These are phyloP conservation scores for Pardosa pseudoannulata DNA, from an alignment of 2,888 invertebrate species.

Conservation along the genomic window DNA sequence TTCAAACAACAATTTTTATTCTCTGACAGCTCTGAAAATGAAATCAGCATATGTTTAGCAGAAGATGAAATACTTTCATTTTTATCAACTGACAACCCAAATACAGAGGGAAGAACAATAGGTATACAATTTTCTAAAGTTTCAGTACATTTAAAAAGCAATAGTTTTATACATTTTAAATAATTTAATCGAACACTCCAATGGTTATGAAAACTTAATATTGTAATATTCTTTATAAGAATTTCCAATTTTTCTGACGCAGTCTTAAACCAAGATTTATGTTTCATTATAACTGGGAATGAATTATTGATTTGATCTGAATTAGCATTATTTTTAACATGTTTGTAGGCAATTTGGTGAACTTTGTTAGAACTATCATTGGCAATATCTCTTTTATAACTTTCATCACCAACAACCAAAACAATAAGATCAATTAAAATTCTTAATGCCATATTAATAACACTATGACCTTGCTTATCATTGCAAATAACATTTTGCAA, in stretches of 20 bases:
- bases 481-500: constrained; percentile 37
- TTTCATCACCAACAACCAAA: constrained; percentile 32
- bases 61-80: constrained; percentile 9
- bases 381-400: background rate
- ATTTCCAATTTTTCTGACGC: constrained; percentile 20
- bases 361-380: background rate
- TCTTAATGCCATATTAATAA: constrained; percentile 31
- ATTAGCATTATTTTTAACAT: background rate
- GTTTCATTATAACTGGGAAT: constrained; percentile 1
- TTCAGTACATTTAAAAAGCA: constrained; percentile 41
- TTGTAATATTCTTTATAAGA: constrained; percentile 26
- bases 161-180: constrained; percentile 20
- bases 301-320: background rate
- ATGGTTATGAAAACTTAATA: constrained; percentile 39
- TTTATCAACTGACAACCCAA: constrained; percentile 57
- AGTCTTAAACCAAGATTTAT: constrained; percentile 51
- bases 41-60: constrained; percentile 4
- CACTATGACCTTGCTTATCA: constrained; percentile 52
- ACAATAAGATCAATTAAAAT: constrained; percentile 28
- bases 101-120: constrained; percentile 28
- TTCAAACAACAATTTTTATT: constrained; percentile 18
- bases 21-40: constrained; percentile 13
- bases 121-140: constrained; percentile 37
- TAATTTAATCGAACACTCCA: constrained; percentile 53
- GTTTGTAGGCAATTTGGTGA: background rate